A percentile compares a stretch with the other conserved stretches of the same genome.
These are phyloP conservation scores for Siniperca undulata DNA, from an alignment of 2,797 vertebrate genomes.

Conservation along the genomic window DNA sequence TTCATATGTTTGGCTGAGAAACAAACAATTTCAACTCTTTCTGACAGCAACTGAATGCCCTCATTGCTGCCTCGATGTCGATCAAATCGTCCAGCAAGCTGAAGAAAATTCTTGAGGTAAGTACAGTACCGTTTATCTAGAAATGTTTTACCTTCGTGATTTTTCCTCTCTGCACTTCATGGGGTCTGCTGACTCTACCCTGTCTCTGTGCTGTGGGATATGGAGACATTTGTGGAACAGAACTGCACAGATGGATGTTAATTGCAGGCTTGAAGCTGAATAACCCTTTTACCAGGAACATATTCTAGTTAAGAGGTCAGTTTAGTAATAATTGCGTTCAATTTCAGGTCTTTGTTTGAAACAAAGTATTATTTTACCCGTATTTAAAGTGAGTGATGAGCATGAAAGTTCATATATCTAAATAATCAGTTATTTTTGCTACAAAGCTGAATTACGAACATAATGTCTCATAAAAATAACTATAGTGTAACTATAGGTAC, in stretches of 20 bases:
- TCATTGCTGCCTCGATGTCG: conserved; percentile 95
- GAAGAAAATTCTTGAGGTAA: conserved; percentile 95
- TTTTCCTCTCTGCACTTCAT: background rate
- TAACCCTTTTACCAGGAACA: background rate
- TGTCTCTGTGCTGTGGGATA: background rate
- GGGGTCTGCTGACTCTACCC: no score
- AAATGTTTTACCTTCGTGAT: background rate
- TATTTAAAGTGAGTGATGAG: background rate
- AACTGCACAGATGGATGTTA: background rate
- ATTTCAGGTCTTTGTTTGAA: background rate
- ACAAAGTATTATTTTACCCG: background rate
- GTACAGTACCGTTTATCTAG: background rate
- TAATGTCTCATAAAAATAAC: no score
- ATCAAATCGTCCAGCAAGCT: conserved; percentile 93
- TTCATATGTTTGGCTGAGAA: background rate
- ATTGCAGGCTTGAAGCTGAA: background rate
- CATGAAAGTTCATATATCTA: background rate
- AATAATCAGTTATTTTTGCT: background rate
- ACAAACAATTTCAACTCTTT: background rate
- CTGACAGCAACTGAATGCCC: conserved; percentile 91
- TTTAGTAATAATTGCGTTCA: background rate
- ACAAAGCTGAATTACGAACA: no score
- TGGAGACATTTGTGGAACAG: background rate
- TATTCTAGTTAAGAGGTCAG: background rate
- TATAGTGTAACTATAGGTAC: no score